A percentile compares a stretch with the other conserved stretches of the same genome.
Conservation (phyloP, 1,140 invertebrate genomes). For the silkworm (Bombyx mori) region ASM3026992v2 NC_085128.1:7021001-7021500, state of each 20-base stretch:
- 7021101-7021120: too few species aligned
- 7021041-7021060: neutral
- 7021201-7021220: slow-evolving; percentile 1
- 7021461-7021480: neutral
- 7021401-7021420: slow-evolving; percentile 98
- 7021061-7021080: neutral
- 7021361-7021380: slow-evolving; percentile 97
- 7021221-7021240: neutral
- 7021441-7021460: slow-evolving; percentile 4
- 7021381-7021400: slow-evolving; percentile 99
- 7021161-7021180: slow-evolving; percentile 38
- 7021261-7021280: neutral
- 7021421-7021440: slow-evolving; percentile 93
- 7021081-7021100: neutral
- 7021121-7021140: neutral
- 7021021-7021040: slow-evolving; percentile 9
- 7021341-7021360: slow-evolving; percentile 83
- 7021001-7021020: slow-evolving; percentile 45
- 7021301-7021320: slow-evolving; percentile 53
- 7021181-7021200: slow-evolving; percentile 56
- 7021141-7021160: slow-evolving; percentile 1
- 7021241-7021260: slow-evolving; percentile 1
- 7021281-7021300: slow-evolving; percentile 7
- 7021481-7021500: neutral
- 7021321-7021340: slow-evolving; percentile 55